phyloP scores from a whole-genome alignment of 2,113 vertebrate species.

The Madoqua kirkii region DNA sequence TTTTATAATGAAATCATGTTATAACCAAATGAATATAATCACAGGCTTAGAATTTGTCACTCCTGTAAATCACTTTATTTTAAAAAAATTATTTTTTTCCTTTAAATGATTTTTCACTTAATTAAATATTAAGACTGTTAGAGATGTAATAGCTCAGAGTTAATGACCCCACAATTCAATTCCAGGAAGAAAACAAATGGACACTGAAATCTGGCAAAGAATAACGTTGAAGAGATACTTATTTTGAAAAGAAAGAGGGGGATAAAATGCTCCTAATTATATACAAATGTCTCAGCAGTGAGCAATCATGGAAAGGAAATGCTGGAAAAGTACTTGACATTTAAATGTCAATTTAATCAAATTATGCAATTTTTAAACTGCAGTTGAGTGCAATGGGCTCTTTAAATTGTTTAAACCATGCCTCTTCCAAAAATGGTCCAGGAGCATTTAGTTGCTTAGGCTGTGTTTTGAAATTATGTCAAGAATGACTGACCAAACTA shows the following conservation, averaged over 20 bases:
- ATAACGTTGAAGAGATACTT: background rate
- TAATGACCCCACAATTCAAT: background rate
- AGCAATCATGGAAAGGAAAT: conserved; percentile 48
- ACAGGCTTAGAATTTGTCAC: background rate
- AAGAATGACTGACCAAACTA: background rate
- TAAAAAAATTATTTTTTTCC: background rate
- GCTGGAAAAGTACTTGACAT: conserved; percentile 61
- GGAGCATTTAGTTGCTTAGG: conserved; percentile 23
- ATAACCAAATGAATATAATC: background rate
- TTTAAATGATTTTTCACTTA: background rate
- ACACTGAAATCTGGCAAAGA: background rate
- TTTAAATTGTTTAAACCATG: conserved; percentile 50
- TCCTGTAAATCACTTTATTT: background rate
- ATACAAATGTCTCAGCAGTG: conserved; percentile 42
- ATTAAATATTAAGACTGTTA: conserved; percentile 7
- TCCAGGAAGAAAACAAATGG: background rate
- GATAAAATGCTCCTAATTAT: conserved; percentile 38
- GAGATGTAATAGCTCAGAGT: background rate
- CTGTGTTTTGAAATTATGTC: conserved; percentile 22
- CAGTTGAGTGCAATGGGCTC: conserved; percentile 37
- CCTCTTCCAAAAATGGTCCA: conserved; percentile 49
- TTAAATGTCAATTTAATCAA: conserved; percentile 70
- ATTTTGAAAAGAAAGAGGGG: background rate
- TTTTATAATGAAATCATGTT: background rate
- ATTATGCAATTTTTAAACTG: conserved; percentile 56